phyloP scores from a whole-genome alignment of 2,888 invertebrate species.

The Acrobasis consociella region DNA sequence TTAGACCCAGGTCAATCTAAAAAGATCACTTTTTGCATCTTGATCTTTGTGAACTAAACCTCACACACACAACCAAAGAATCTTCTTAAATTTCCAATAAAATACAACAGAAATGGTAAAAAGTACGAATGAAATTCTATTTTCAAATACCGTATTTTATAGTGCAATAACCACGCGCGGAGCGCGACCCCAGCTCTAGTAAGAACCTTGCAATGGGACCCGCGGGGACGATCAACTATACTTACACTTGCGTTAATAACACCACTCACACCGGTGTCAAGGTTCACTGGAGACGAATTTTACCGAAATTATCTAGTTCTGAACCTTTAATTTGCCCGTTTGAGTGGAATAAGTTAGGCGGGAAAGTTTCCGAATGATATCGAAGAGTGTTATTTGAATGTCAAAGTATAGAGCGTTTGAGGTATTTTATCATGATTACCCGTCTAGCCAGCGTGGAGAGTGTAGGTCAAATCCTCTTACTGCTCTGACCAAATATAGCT shows the following conservation, averaged over 20 bases:
- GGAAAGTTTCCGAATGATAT: slow-evolving; percentile 3
- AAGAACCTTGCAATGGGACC: slow-evolving; percentile 60
- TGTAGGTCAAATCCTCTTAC: no score
- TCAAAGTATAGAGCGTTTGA: neutral
- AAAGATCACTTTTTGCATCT: no score
- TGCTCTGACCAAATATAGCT: no score
- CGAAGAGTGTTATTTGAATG: neutral
- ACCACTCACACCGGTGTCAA: slow-evolving; percentile 54
- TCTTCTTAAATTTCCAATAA: no score
- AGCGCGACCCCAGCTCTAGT: slow-evolving; percentile 39
- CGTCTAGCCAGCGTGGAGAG: no score
- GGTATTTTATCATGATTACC: neutral
- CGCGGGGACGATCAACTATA: slow-evolving; percentile 63
- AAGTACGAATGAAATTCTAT: no score
- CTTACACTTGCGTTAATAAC: slow-evolving; percentile 62
- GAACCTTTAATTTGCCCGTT: slow-evolving; percentile 45
- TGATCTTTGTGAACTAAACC: no score
- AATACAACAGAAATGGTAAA: no score
- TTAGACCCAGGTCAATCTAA: no score
- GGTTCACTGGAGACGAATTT: slow-evolving; percentile 57
- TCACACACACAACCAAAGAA: no score
- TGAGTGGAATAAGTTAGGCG: slow-evolving; percentile 6
- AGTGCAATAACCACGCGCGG: slow-evolving; percentile 36
- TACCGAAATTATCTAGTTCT: slow-evolving; percentile 50
- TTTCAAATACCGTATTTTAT: neutral